Conservation (phyloP, 1,140 invertebrate species). For the Liolophura sinensis region DNA sequence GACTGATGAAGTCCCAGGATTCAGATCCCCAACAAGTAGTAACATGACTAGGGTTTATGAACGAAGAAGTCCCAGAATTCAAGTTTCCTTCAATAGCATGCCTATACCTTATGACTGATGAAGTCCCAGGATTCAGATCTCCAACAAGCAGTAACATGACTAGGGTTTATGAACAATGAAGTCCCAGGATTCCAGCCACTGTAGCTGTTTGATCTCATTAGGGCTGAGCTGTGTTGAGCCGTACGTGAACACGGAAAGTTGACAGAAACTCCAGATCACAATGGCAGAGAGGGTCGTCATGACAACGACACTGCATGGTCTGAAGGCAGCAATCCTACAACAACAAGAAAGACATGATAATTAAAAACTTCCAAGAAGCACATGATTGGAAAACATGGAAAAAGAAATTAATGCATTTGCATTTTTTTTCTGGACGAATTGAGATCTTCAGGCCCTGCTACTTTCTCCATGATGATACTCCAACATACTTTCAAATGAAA, state of each 20-base stretch:
- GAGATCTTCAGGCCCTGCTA: no score
- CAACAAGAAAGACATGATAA: conserved; percentile 13
- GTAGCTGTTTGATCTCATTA: conserved; percentile 25
- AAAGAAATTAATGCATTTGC: not conserved
- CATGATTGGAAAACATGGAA: not conserved
- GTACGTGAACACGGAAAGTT: conserved; percentile 30
- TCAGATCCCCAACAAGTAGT: no score
- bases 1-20: no score
- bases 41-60: no score
- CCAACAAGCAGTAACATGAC: no score
- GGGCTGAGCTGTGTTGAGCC: conserved; percentile 24
- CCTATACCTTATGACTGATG: no score
- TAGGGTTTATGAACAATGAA: conserved; percentile 26
- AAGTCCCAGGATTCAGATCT: no score
- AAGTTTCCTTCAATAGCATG: no score
- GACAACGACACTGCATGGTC: not conserved
- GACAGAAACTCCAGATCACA: conserved; percentile 25
- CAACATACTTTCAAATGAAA: no score
- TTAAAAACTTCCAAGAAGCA: conserved; percentile 21
- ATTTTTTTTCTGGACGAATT: not conserved
- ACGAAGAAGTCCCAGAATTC: no score
- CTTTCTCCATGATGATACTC: no score
- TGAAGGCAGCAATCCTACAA: conserved; percentile 4
- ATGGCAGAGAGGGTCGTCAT: conserved; percentile 20
- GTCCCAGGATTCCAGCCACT: conserved; percentile 42